Evolutionary conservation across 1,140 invertebrate genomes (phyloP), one percentile per base, ranked within the genome.

Genomic region (Zaprionus kolodkinae): DNA sequence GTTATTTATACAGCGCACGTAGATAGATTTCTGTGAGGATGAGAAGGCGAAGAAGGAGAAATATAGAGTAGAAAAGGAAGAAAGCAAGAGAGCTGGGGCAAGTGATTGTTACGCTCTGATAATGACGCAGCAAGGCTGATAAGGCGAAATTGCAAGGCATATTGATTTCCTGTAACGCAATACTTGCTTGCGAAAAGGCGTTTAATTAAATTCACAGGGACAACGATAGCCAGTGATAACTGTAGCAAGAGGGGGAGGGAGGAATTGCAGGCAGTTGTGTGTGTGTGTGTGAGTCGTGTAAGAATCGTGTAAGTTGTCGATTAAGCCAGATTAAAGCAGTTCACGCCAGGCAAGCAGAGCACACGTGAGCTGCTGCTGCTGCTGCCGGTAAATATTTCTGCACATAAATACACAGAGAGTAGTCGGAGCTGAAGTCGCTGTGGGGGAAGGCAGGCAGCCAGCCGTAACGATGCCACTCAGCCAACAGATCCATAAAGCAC

Each of bases 1-100:
- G 50, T 89, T 85, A 89, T 85, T 89, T 85, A 89, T 80, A 80
- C 85, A 83, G 76, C 66, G 70, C 85, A 89, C 85, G 85, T 85
- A 89, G 54, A 25, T 71, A 43, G 45, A 50, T 50, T 50, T 50
- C 3, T 15, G n/a, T n/a, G n/a, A 50, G 45, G 5, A 11, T 1
- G 11, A 21, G 45, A 12, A 12, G 59, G 43, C 60, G 40, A 38
- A 21, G 13, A 12, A 12, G 13, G 60, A 5, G 27, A 30, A 6
- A 30, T 30, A 30, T 3, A 30, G 27, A 30, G 27, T 21, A 21
- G n/a, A n/a, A n/a, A n/a, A n/a, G n/a, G n/a, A n/a, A 21, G 21
- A 21, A 21, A 21, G 21, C 1, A 21, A 6, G 27, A 30, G 27
- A 30, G 27, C 27, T 7, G 21, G 13, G 38, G 35, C 25, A n/a